phyloP scores from a whole-genome alignment of 2,113 vertebrate species.

The Phocoena phocoena region DNA sequence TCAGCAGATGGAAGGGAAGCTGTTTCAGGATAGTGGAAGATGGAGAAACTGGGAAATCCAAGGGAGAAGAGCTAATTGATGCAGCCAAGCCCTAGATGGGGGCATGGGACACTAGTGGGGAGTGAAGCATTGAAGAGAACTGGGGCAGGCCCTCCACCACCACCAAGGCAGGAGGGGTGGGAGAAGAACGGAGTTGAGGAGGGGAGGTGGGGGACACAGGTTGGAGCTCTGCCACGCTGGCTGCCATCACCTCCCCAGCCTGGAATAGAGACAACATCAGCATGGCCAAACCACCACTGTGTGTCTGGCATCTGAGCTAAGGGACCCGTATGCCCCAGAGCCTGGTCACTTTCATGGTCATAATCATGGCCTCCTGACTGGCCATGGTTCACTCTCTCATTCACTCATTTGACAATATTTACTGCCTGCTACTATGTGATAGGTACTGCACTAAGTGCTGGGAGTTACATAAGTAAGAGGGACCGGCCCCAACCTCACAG shows the following conservation, averaged over 20 bases:
- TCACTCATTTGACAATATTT: no score
- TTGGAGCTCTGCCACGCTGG: not conserved
- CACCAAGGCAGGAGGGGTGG: fast-evolving
- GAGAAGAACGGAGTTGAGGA: not conserved
- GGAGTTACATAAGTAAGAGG: not conserved
- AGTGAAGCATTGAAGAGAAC: not conserved
- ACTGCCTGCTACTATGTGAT: not conserved
- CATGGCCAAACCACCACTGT: not conserved
- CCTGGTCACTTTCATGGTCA: not conserved
- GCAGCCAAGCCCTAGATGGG: fast-evolving
- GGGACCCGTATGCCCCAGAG: not conserved
- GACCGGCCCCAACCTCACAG: not conserved
- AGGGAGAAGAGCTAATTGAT: not conserved
- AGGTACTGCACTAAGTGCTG: not conserved
- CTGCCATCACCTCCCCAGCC: not conserved
- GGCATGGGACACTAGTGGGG: no score
- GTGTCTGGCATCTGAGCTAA: not conserved
- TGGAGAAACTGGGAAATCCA: not conserved
- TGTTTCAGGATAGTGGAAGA: not conserved
- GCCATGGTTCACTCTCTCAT: not conserved
- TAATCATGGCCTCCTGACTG: not conserved
- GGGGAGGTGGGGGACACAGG: not conserved
- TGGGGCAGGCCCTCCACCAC: not conserved
- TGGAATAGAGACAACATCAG: not conserved
- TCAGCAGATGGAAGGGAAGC: not conserved